A percentile compares a stretch with the other conserved stretches of the same genome.
These are phyloP conservation scores for Drosophila affinis DNA, from an alignment of 2,888 invertebrate genomes.

Conservation along the genomic window DNA sequence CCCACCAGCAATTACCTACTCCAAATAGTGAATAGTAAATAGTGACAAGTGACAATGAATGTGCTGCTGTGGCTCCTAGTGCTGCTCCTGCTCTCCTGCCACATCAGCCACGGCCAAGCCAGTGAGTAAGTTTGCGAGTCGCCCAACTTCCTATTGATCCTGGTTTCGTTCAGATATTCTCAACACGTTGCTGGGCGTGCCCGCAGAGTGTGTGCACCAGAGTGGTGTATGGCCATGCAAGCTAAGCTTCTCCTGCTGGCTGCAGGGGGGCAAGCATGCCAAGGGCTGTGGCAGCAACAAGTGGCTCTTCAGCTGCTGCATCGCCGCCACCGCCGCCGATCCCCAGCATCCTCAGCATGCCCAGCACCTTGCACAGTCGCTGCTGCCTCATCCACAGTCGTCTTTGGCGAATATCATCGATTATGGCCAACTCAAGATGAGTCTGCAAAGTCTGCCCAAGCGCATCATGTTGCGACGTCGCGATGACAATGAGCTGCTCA, in stretches of 20 bases:
- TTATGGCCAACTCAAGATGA: constrained; percentile 74
- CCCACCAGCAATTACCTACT: constrained; percentile 8
- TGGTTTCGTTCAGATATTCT: constrained; percentile 72
- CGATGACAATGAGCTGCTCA: constrained; percentile 81
- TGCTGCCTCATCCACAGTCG: constrained; percentile 72
- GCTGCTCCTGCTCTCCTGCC: constrained; percentile 42
- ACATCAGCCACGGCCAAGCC: constrained; percentile 45
- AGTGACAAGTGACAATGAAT: constrained; percentile 48
- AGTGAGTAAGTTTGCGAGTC: constrained; percentile 50
- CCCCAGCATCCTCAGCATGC: constrained; percentile 84
- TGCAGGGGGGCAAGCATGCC: constrained; percentile 88
- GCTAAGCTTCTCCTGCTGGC: constrained; percentile 89
- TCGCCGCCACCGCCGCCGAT: constrained; percentile 80
- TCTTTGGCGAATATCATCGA: constrained; percentile 77
- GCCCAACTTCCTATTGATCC: background rate
- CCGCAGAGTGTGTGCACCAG: constrained; percentile 84
- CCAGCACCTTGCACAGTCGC: constrained; percentile 86
- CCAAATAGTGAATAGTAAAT: constrained; percentile 19
- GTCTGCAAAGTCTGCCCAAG: constrained; percentile 72
- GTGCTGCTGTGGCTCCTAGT: constrained; percentile 48
- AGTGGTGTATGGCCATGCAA: constrained; percentile 87
- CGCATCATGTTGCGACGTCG: constrained; percentile 82
- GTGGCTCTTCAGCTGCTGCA: constrained; percentile 90
- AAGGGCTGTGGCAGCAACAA: constrained; percentile 88
- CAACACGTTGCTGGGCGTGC: constrained; percentile 82